A percentile compares a stretch with the other conserved stretches of the same genome.
Conservation (phyloP, 1,140 invertebrate genomes). For the Pogonus chalceus region DNA sequence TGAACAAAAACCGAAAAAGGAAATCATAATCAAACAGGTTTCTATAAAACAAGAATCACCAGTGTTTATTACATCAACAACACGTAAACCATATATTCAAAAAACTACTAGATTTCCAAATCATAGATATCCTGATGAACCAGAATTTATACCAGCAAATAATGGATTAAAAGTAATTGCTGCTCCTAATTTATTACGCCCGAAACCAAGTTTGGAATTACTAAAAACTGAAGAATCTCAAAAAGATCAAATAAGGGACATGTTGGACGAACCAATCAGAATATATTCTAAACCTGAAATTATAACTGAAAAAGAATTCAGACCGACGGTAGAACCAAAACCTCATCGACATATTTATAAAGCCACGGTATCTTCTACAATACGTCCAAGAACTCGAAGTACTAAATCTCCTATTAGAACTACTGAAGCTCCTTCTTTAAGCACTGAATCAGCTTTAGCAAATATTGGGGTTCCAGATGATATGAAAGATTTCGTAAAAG, state of each 20-base stretch:
- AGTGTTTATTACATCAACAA: conserved; percentile 4
- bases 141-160: not conserved
- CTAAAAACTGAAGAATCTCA: too few species aligned
- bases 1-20: not conserved
- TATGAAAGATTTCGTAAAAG: conserved; percentile 20
- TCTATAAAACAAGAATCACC: not conserved
- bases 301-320: not conserved
- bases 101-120: not conserved
- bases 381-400: not conserved
- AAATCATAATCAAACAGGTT: conserved; percentile 9
- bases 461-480: conserved; percentile 22
- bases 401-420: not conserved
- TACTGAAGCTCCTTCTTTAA: not conserved
- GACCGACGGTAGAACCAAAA: not conserved
- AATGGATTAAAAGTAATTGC: conserved; percentile 12
- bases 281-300: not conserved
- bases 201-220: not conserved
- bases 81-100: not conserved
- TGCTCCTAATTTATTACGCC: conserved; percentile 7
- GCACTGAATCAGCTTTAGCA: conserved; percentile 14
- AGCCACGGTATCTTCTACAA: not conserved
- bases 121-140: conserved; percentile 6
- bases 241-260: too few species aligned
- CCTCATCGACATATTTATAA: not conserved
- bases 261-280: too few species aligned